Percentiles rank a stretch among this genome's conserved stretches.
These are phyloP conservation scores for Ancistrus triradiatus DNA, from an alignment of 2,113 vertebrate species.

Conservation along the genomic window DNA sequence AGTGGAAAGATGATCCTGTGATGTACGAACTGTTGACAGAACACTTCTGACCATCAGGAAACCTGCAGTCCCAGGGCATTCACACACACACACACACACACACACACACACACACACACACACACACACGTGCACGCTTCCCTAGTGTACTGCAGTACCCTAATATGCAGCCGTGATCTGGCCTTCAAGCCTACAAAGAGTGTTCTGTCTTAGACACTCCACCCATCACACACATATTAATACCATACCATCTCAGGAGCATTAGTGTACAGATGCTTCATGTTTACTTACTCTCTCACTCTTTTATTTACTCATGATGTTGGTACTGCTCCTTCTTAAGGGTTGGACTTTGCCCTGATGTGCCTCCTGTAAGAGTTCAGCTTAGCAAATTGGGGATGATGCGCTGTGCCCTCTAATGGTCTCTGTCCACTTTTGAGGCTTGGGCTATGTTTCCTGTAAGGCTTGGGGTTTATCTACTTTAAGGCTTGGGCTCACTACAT, in stretches of 20 bases:
- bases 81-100: slow-evolving; percentile 69
- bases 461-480: no score
- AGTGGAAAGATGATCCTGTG: slow-evolving; percentile 74
- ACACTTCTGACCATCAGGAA: slow-evolving; percentile 75
- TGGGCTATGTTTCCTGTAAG: no score
- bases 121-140: not conserved
- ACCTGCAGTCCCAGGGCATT: slow-evolving; percentile 58
- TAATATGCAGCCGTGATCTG: slow-evolving; percentile 3
- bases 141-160: slow-evolving; percentile 47
- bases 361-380: no score
- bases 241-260: not conserved
- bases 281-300: not conserved
- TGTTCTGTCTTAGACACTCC: slow-evolving; percentile 6
- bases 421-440: no score
- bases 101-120: slow-evolving; percentile 42
- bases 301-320: not conserved
- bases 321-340: no score
- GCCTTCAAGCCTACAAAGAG: slow-evolving; percentile 13
- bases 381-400: no score
- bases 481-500: not conserved
- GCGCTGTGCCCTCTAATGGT: no score
- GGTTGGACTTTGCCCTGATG: no score
- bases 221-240: not conserved
- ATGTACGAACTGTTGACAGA: slow-evolving; percentile 78
- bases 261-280: not conserved